These are phyloP conservation scores for Cecropterus lyciades DNA, from an alignment of 1,140 invertebrate species.

Conservation along the genomic window DNA sequence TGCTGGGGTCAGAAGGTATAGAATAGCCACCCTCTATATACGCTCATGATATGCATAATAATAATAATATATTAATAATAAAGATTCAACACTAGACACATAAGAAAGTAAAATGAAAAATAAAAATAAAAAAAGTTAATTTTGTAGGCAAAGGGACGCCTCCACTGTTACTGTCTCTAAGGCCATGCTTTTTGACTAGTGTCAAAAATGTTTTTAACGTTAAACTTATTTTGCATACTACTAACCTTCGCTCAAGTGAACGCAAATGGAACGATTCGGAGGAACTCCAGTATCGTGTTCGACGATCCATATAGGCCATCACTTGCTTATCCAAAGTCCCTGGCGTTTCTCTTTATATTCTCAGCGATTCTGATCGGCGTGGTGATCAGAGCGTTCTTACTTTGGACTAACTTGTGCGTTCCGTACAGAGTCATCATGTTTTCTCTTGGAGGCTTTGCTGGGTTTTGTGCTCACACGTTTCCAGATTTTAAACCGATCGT, in stretches of 20 bases:
- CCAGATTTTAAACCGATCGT: constrained; percentile 63
- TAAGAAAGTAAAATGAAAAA: too few species aligned
- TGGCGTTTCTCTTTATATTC: constrained; percentile 65
- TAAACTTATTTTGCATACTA: not conserved
- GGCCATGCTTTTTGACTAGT: not conserved
- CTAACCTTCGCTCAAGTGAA: not conserved
- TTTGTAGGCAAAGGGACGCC: too few species aligned
- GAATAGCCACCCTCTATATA: too few species aligned
- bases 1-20: too few species aligned
- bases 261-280: constrained; percentile 1
- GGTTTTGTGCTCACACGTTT: constrained; percentile 60
- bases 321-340: constrained; percentile 56
- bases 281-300: constrained; percentile 37
- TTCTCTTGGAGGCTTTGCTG: constrained; percentile 58
- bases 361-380: constrained; percentile 62
- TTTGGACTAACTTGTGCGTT: constrained; percentile 58
- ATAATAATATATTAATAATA: too few species aligned
- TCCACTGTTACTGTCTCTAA: too few species aligned
- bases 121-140: too few species aligned
- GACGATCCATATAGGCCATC: constrained; percentile 49
- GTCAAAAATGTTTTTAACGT: constrained; percentile 3
- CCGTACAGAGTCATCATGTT: constrained; percentile 74
- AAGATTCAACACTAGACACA: too few species aligned
- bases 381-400: constrained; percentile 61
- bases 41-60: too few species aligned